Percentiles rank a stretch among this genome's conserved stretches.
Conservation (phyloP, 2,113 vertebrate species). For the Bettongia penicillata region DNA sequence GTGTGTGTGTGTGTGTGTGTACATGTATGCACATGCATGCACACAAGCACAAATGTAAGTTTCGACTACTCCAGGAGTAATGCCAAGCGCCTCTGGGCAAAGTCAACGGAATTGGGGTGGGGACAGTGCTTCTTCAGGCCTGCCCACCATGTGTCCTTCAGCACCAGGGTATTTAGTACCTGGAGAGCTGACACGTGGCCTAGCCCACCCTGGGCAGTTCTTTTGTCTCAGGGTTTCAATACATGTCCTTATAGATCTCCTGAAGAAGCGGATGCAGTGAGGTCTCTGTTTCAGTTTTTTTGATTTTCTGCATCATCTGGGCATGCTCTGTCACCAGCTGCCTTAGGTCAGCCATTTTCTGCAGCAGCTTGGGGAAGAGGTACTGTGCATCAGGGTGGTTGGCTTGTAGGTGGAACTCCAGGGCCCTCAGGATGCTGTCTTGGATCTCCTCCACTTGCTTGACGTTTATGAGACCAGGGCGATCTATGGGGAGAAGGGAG, state of each 20-base stretch:
- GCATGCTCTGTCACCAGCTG: conserved; percentile 98
- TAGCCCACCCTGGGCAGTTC: background rate
- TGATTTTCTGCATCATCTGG: conserved; percentile 98
- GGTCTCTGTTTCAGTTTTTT: conserved; percentile 97
- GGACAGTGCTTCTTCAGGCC: background rate
- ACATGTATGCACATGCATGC: background rate
- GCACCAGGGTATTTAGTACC: background rate
- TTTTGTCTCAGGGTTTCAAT: conserved; percentile 82
- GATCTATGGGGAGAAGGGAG: conserved; percentile 86
- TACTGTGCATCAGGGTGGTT: conserved; percentile 96
- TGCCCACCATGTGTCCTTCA: background rate
- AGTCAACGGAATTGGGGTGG: background rate
- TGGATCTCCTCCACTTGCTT: conserved; percentile 98
- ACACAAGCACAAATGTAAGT: background rate
- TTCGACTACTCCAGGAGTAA: background rate
- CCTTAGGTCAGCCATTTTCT: conserved; percentile 99
- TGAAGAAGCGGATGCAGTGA: conserved; percentile 97
- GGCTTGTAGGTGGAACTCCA: conserved; percentile 94
- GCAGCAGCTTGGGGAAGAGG: conserved; percentile 99
- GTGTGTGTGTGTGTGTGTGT: background rate
- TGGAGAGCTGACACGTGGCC: background rate
- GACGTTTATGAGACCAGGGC: conserved; percentile 96
- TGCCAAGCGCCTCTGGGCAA: background rate
- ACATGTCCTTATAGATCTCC: conserved; percentile 99
- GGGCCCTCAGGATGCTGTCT: conserved; percentile 94